Conservation (phyloP, 2,888 invertebrate species). For the Chrysolina oricalcia region DNA sequence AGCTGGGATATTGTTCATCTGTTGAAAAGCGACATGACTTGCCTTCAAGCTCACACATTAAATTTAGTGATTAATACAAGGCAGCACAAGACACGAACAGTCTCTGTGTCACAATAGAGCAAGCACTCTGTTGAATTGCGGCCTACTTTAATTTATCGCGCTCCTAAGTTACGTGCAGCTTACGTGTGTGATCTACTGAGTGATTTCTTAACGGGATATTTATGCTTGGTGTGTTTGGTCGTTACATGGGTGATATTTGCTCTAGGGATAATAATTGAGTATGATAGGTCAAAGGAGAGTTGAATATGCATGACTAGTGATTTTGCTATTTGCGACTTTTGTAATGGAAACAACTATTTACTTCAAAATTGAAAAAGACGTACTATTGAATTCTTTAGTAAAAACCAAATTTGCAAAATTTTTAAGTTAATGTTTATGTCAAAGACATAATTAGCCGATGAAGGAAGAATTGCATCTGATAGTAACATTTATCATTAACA, state of each 20-base stretch:
- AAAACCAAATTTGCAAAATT: no score
- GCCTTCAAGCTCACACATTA: constrained; percentile 27
- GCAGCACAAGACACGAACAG: constrained; percentile 13
- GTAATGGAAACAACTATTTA: no score
- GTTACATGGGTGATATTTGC: not conserved
- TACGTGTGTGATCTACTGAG: not conserved
- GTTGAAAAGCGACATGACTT: constrained; percentile 23
- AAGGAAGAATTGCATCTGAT: no score
- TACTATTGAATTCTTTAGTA: no score
- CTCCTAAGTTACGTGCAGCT: constrained; percentile 22
- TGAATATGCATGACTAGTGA: no score
- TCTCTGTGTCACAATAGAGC: constrained; percentile 31
- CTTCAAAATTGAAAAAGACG: no score
- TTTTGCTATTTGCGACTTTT: no score
- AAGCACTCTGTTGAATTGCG: constrained; percentile 39
- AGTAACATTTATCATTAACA: no score
- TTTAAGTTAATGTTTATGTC: no score
- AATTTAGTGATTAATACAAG: constrained; percentile 30
- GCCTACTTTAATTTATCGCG: constrained; percentile 35
- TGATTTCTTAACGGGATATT: not conserved
- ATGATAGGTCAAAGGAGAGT: no score
- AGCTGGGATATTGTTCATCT: constrained; percentile 2
- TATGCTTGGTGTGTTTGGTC: not conserved
- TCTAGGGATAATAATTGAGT: not conserved
- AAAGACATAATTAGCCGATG: no score